These are phyloP conservation scores for Amphimallon solstitiale DNA, from an alignment of 2,888 invertebrate genomes.

Conservation along the genomic window DNA sequence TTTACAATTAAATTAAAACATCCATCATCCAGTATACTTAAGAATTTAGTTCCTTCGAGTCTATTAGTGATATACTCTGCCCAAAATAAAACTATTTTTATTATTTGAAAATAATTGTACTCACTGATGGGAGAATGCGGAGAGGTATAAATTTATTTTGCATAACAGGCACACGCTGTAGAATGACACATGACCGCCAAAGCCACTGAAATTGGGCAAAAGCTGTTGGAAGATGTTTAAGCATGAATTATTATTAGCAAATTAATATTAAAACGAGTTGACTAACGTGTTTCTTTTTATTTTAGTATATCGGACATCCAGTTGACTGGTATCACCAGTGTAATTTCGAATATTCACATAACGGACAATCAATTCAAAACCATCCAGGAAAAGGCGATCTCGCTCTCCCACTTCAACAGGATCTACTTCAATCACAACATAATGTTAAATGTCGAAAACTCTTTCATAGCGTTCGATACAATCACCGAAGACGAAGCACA, in stretches of 20 bases:
- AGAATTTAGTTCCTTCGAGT: no score
- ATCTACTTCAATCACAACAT: constrained; percentile 73
- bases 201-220: no score
- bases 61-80: no score
- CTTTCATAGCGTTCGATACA: constrained; percentile 58
- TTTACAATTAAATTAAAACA: no score
- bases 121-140: no score
- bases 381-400: constrained; percentile 70
- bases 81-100: no score
- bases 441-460: constrained; percentile 68
- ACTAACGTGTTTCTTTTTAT: not conserved
- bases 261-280: not conserved
- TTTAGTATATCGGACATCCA: constrained; percentile 71
- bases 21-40: no score
- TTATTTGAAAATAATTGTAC: no score
- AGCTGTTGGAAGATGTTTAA: no score
- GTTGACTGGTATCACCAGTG: constrained; percentile 72
- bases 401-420: constrained; percentile 73
- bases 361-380: constrained; percentile 70
- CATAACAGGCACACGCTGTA: no score
- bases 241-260: not conserved
- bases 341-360: constrained; percentile 69
- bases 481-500: constrained; percentile 49
- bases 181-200: no score
- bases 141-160: no score